Base-by-base conservation (phyloP, 2,888 invertebrate genomes). In the Pheosia tremula region DNA sequence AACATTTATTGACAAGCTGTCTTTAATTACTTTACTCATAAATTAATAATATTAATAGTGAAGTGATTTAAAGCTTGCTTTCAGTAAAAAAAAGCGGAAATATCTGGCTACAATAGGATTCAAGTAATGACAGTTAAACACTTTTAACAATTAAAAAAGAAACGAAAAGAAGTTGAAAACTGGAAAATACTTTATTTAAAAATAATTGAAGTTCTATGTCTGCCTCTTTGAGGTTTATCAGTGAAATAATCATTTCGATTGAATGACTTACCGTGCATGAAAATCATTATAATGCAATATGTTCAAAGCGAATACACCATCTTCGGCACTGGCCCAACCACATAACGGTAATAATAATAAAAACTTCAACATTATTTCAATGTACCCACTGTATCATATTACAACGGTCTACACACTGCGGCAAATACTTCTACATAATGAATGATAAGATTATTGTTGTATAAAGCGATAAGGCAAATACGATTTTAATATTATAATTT, bases 211-310 rank as follows among this genome's bases (percentile, higher is more conserved):
- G 24, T 24, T 24, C 24, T 24, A 24, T 1, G 24, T 24, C 2
- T 24, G 24, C 24, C 2, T 0, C 2, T 24, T 39, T 39, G 43
- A 5, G 43, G 43, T 9, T 45, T 9, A 36, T 36, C 8, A 52
- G 1, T 1, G 4, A 9, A 37, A 37, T 37, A 53, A 11, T 53
- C 24, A 41, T 3, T 5, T 38, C 24, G 2, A 4, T 38, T 5
- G 1, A 54, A 54, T 38, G 9, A 9, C 74, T 76, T 75, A 90
- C 92, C 91, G 86, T 5, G 91, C 92, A 74, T 91, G 91, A 68
- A 91, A 91, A 69, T 92, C 91, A 80, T 92, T 92, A 59, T 90
- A 90, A 74, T 93, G 92, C 39, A 93, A 61, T 64, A 93, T 88
- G 68, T 91, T 92, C 47, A 93, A 71, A 0, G 81, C 77, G 72